Evolutionary conservation across 2,888 invertebrate genomes (phyloP).

Genomic region (Trissoscelio sp.): DNA sequence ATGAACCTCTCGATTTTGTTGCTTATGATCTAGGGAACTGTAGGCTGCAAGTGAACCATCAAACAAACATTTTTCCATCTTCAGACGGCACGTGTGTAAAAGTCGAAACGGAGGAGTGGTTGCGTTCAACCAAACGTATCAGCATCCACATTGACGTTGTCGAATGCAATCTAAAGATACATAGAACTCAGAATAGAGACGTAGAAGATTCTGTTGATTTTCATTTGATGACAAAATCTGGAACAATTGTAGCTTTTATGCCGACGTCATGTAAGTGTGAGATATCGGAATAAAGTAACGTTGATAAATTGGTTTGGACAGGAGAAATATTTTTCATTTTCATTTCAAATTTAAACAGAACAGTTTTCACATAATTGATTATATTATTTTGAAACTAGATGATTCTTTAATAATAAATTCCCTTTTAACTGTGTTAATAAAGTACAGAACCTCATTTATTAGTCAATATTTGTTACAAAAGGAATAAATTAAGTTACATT

Average conservation of each 20-base stretch:
- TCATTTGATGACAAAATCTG: conserved; percentile 74
- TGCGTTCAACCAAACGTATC: conserved; percentile 69
- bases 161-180: conserved; percentile 72
- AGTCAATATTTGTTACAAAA: too few species aligned
- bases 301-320: neutral
- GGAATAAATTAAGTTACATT: too few species aligned
- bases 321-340: too few species aligned
- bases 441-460: too few species aligned
- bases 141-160: conserved; percentile 71
- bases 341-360: too few species aligned
- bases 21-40: conserved; percentile 78
- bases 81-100: conserved; percentile 74
- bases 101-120: conserved; percentile 75
- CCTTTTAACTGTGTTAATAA: too few species aligned
- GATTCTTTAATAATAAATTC: too few species aligned
- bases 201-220: conserved; percentile 69
- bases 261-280: conserved; percentile 45
- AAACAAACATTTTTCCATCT: conserved; percentile 72
- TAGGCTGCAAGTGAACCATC: conserved; percentile 74
- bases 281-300: neutral
- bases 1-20: conserved; percentile 72
- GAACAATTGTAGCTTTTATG: conserved; percentile 75
- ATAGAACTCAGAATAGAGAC: conserved; percentile 43
- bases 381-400: too few species aligned
- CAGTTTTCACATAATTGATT: too few species aligned